These are phyloP conservation scores for Cotesia glomerata DNA, from an alignment of 1,140 invertebrate species.

Conservation along the genomic window DNA sequence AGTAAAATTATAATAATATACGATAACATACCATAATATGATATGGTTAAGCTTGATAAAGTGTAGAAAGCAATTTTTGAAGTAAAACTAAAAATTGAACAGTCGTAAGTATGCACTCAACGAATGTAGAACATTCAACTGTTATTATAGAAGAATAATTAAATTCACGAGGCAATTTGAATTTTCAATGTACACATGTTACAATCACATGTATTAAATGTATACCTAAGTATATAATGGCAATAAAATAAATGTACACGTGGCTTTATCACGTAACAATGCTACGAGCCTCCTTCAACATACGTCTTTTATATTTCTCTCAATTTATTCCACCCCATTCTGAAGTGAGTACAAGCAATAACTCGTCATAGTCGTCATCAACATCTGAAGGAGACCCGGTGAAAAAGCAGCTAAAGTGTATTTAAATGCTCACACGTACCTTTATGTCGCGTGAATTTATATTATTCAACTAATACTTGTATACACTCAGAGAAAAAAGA, in stretches of 20 bases:
- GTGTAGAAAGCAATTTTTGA: too few species aligned
- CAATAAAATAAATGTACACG: too few species aligned
- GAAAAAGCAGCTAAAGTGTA: slow-evolving; percentile 9
- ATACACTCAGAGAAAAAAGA: too few species aligned
- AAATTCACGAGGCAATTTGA: background rate
- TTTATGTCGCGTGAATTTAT: too few species aligned
- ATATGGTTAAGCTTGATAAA: too few species aligned
- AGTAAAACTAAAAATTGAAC: background rate
- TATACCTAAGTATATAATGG: background rate
- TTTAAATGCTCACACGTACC: background rate
- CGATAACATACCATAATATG: too few species aligned
- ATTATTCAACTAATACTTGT: too few species aligned
- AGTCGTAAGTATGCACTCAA: background rate
- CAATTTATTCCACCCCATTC: slow-evolving; percentile 12
- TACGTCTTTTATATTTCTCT: slow-evolving; percentile 19
- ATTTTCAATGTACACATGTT: too few species aligned
- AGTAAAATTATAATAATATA: too few species aligned
- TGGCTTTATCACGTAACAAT: slow-evolving; percentile 1
- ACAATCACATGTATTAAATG: background rate
- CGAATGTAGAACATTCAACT: background rate
- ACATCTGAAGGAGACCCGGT: background rate
- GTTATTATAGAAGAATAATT: background rate
- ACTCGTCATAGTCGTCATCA: background rate
- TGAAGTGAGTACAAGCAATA: background rate
- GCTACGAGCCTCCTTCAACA: slow-evolving; percentile 1